Base-by-base conservation (phyloP, 2,888 invertebrate species). In the Melitaea athalia region DNA sequence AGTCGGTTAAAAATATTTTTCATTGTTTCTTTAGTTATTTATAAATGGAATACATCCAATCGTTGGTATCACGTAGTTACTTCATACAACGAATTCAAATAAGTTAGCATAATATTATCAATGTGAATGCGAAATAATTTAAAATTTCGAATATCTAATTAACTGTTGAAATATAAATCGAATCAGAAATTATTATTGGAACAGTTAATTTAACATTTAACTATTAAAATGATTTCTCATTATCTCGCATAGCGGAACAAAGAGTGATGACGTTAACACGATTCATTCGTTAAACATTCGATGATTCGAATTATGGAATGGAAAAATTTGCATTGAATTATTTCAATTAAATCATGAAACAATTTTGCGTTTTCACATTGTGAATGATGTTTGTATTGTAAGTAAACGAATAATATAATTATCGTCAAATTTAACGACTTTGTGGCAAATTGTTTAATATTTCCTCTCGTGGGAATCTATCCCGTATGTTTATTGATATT, bases 231-330 rank as follows among this genome's bases (percentile, higher is more conserved):
- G n/a, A 47, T 57, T 55, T 33, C 53, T 63, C 31, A 63, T 63
- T 55, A 63, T 52, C 17, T n/a, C 5, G 53, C 42, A 63, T 45
- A 55, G 15, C 50, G 63, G 33, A 45, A 45, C 52, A 45, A 63
- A 55, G 63, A 57, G 57, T 63, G 63, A 31, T n/a, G 45, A 42
- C 63, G n/a, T 45, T 63, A 14, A 63, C 63, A 63, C 63, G 24
- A 24, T 24, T 55, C 63, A 42, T 42, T 55, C 43, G 53, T 53
- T n/a, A 53, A 14, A 33, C 42, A 43, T 42, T 33, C 24, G 12
- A 17, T 53, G 31, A 42, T 43, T 42, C 52, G 52, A 55, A 53
- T 63, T 53, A 43, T 45, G 43, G 45, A 63, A 43, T 55, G 55
- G 45, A 45, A 57, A 57, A 57, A 42, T 57, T 42, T 5, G 11